phyloP scores from a whole-genome alignment of 2,797 vertebrate species.

The Anas bahamensis region DNA sequence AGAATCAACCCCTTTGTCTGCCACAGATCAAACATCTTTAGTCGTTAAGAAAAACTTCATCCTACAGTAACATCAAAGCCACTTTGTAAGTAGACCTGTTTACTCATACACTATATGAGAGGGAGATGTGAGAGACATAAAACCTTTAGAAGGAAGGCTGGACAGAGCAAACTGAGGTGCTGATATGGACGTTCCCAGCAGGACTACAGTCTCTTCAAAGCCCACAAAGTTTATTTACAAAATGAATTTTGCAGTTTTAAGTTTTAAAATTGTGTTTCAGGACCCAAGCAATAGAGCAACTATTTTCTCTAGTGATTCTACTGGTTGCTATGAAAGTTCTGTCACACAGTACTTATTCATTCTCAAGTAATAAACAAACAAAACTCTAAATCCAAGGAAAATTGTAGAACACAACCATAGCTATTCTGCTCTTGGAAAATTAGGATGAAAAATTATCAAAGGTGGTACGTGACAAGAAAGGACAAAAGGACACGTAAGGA shows the following conservation, averaged over 20 bases:
- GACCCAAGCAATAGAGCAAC: neutral
- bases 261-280: neutral
- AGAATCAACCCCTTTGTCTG: neutral
- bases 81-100: neutral
- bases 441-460: slow-evolving; percentile 14
- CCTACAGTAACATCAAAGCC: neutral
- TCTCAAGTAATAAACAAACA: neutral
- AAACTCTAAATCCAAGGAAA: neutral
- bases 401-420: neutral
- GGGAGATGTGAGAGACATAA: neutral
- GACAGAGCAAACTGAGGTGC: neutral
- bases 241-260: neutral
- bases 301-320: neutral
- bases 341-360: neutral
- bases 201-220: neutral
- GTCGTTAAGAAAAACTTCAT: neutral
- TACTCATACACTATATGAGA: neutral
- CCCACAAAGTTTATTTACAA: neutral
- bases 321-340: neutral
- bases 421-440: neutral
- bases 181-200: neutral
- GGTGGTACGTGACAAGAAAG: neutral
- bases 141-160: neutral
- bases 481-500: neutral
- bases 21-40: neutral